Evolutionary conservation across 2,113 vertebrate species (phyloP).

Genomic region (Ia io): DNA sequence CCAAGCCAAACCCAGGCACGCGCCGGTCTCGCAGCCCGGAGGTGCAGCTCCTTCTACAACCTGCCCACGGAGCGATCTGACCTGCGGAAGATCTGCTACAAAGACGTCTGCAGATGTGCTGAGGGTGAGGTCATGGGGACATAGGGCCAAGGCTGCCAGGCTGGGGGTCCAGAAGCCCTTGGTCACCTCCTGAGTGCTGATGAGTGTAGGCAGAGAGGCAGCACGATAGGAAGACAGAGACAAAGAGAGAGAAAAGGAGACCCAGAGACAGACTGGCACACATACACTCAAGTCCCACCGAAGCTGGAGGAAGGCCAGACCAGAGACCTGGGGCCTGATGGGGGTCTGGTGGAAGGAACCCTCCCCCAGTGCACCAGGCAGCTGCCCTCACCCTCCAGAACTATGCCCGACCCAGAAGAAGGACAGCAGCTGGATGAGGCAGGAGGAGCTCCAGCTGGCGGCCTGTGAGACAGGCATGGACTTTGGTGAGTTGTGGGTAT

Average conservation of each 20-base stretch:
- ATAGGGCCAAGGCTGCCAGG: background rate
- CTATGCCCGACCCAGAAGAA: conserved; percentile 83
- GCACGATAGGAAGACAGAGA: background rate
- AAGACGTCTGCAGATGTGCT: conserved; percentile 59
- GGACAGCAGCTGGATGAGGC: background rate
- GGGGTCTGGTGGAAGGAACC: background rate
- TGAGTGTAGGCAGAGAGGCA: background rate
- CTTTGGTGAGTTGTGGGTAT: conserved; percentile 50
- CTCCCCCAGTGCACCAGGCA: background rate
- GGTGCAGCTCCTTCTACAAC: conserved; percentile 69
- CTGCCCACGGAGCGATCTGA: background rate
- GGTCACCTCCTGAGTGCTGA: too few relatives aligned
- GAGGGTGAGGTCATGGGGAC: conserved; percentile 44
- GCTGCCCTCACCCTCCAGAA: conserved; percentile 68
- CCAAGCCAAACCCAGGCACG: background rate
- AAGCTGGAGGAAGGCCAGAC: background rate
- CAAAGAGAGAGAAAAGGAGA: background rate
- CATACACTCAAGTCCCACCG: background rate
- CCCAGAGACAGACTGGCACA: background rate
- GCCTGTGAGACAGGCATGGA: conserved; percentile 74
- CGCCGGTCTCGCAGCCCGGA: background rate
- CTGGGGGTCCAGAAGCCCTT: background rate
- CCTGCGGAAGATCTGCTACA: conserved; percentile 64
- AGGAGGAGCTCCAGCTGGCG: conserved; percentile 34
- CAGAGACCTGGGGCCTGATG: background rate